Base-by-base conservation (phyloP, 1,140 invertebrate genomes). In the Drosophila sucinea region DNA sequence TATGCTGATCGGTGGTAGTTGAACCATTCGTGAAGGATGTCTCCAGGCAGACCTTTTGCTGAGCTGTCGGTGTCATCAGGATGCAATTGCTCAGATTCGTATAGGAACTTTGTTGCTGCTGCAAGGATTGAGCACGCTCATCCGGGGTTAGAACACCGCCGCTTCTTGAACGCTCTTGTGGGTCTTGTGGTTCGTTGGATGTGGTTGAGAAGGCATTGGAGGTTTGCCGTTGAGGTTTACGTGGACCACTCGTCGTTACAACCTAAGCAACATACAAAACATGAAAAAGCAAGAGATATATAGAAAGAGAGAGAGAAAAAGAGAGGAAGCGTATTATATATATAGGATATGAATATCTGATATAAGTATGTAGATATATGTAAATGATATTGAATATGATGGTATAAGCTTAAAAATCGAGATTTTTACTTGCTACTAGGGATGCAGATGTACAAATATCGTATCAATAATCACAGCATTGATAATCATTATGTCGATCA, bases 201-300 rank as follows among this genome's bases (percentile, higher is more conserved):
- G 73, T 76, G 1, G 77, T 91, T 35, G 87, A 84, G 73, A 92
- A 92, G 57, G 90, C 91, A 79, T 92, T 92, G 4, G 91, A 92
- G 33, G 90, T 86, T 67, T 92, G 91, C 32, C 95, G 93, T 87
- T 95, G 95, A 5, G 95, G 95, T 91, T 96, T 96, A 58, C 94
- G 93, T 68, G 95, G 95, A 54, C 95, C 95, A 91, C 95, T 93
- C 67, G 94, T 94, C 61, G 95, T 95, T 95, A 96, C 94, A 94
- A 96, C 96, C 96, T 96, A 70, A 58, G 32, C 32, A n/a, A 30
- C 67, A 72, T 44, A 35, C 60, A 63, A 70, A 41, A 61, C 1
- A 40, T 7, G 17, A 8, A 70, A 23, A 44, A 70, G 55, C 27
- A 62, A 69, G 51, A 25, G 41, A 41, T 3, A 41, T 3, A 40